These are phyloP conservation scores for Prostheceraeus crozeri DNA, from an alignment of 2,888 invertebrate genomes.

Conservation along the genomic window DNA sequence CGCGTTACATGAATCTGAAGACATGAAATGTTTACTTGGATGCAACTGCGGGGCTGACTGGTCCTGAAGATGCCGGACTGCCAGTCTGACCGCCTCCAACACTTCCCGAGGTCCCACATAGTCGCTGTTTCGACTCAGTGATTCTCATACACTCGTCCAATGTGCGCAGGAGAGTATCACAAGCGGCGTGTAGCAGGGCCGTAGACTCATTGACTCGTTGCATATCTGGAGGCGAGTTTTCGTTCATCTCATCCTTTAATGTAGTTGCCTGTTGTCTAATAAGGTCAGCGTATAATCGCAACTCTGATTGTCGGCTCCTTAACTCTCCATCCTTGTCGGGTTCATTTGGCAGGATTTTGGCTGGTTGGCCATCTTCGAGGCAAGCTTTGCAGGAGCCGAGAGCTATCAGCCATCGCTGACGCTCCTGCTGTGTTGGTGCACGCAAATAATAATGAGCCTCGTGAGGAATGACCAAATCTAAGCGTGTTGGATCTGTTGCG, in stretches of 20 bases:
- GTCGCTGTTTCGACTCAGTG: constrained; percentile 42
- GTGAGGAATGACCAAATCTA: constrained; percentile 72
- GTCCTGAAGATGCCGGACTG: no score
- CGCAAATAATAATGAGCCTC: constrained; percentile 73
- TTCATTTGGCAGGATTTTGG: no score
- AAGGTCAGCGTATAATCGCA: constrained; percentile 71
- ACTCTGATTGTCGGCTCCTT: constrained; percentile 71
- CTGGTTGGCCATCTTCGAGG: no score
- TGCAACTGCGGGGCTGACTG: no score
- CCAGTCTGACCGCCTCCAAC: no score
- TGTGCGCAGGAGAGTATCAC: constrained; percentile 74
- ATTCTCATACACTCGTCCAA: constrained; percentile 70
- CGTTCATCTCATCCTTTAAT: constrained; percentile 64
- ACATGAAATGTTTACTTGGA: no score
- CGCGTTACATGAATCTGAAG: no score
- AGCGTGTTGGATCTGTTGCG: constrained; percentile 65
- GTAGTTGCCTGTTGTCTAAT: constrained; percentile 76
- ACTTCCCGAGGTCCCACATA: no score
- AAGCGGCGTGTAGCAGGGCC: constrained; percentile 68
- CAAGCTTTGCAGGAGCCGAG: constrained; percentile 72
- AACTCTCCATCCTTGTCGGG: no score
- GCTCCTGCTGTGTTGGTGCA: constrained; percentile 69
- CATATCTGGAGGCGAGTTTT: constrained; percentile 41
- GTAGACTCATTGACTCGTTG: constrained; percentile 63
- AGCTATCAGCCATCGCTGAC: constrained; percentile 74